These are phyloP conservation scores for Brachirus orientalis DNA, from an alignment of 2,113 vertebrate species.

Conservation along the genomic window DNA sequence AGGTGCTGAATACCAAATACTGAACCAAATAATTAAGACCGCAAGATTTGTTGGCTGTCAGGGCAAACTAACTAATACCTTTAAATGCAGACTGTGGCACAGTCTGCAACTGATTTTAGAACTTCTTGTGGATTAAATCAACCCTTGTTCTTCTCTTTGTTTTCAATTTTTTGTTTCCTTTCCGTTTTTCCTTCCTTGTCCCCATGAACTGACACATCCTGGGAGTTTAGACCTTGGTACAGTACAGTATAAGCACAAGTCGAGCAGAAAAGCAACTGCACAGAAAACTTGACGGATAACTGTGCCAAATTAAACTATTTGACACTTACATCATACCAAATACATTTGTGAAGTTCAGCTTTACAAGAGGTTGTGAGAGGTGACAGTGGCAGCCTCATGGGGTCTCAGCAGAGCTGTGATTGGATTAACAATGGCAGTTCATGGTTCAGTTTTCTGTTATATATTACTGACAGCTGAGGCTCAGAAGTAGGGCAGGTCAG, in stretches of 20 bases:
- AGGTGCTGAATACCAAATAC: slow-evolving; percentile 31
- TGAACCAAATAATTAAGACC: slow-evolving; percentile 4
- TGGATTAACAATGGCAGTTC: slow-evolving; percentile 6
- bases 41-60: background rate
- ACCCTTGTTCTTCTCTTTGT: no score
- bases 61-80: background rate
- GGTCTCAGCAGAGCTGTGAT: background rate
- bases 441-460: slow-evolving; percentile 7
- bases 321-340: background rate
- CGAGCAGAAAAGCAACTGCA: background rate
- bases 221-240: background rate
- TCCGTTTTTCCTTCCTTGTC: no score
- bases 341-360: background rate
- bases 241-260: background rate
- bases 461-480: slow-evolving; percentile 11
- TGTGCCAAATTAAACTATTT: background rate
- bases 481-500: background rate
- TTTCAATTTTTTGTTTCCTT: no score
- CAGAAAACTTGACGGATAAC: background rate
- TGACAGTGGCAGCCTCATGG: background rate
- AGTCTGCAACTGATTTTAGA: background rate
- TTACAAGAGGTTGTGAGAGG: background rate
- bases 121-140: no score
- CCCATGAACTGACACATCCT: background rate
- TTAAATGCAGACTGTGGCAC: background rate